Conservation (phyloP, 2,888 invertebrate species). For the Apoda limacodes region DNA sequence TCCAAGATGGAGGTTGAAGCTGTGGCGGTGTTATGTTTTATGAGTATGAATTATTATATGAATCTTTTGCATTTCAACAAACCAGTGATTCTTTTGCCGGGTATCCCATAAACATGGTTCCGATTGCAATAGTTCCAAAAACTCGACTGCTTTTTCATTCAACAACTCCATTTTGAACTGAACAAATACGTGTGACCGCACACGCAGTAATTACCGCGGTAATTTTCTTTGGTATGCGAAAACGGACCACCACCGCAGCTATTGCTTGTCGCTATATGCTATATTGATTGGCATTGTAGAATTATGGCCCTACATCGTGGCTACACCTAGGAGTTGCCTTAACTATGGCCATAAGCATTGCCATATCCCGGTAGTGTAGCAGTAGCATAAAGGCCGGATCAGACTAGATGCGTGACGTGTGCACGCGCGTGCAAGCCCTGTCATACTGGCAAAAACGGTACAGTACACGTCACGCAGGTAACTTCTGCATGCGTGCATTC, state of each 20-base stretch:
- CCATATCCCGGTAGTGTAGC: constrained; percentile 1
- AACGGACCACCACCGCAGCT: constrained; percentile 1
- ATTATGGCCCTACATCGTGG: constrained; percentile 2
- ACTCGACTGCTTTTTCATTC: constrained; percentile 1
- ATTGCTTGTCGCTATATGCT: constrained; percentile 1
- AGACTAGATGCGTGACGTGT: too few relatives aligned
- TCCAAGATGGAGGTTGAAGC: too few relatives aligned
- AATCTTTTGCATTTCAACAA: too few relatives aligned
- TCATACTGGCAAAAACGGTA: too few relatives aligned
- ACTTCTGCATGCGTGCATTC: too few relatives aligned
- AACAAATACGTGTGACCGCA: constrained; percentile 1
- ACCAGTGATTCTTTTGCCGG: constrained; percentile 1
- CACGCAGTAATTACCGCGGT: constrained; percentile 1
- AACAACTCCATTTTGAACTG: constrained; percentile 1
- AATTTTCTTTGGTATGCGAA: constrained; percentile 2
- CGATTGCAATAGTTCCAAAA: constrained; percentile 1
- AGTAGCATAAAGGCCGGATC: neutral
- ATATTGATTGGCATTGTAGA: too few relatives aligned
- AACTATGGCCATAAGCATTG: constrained; percentile 1
- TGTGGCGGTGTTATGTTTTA: too few relatives aligned
- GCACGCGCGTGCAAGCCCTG: too few relatives aligned
- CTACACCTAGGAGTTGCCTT: too few relatives aligned
- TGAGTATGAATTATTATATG: too few relatives aligned
- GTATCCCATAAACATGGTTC: constrained; percentile 1
- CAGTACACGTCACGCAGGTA: too few relatives aligned